phyloP scores from a whole-genome alignment of 2,113 vertebrate species.

The Microcebus jonahi region DNA sequence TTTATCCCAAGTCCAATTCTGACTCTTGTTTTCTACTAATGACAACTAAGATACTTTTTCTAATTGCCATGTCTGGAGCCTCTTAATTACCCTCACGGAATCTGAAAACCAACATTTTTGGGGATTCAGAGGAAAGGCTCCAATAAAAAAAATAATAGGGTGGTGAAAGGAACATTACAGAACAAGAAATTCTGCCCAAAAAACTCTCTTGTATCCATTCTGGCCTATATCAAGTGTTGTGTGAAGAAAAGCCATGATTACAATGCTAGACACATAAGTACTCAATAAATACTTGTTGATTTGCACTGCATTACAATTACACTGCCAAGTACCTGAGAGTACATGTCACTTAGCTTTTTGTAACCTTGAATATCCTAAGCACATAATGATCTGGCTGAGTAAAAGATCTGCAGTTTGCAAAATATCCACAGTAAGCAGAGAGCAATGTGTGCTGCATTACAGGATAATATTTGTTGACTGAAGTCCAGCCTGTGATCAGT shows the following conservation, averaged over 20 bases:
- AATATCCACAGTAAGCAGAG: not conserved
- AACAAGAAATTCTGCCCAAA: not conserved
- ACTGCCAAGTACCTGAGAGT: not conserved
- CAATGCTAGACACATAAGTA: not conserved
- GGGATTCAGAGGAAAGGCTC: not conserved
- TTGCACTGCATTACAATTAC: not conserved
- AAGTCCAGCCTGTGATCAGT: not conserved
- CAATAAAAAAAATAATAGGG: not conserved
- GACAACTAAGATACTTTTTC: not conserved
- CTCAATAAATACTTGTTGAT: not conserved
- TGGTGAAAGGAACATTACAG: not conserved
- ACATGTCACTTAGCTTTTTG: not conserved
- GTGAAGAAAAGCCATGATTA: not conserved
- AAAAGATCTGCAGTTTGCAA: conserved; percentile 18
- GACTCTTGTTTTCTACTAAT: not conserved
- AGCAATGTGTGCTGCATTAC: not conserved
- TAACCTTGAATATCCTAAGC: not conserved
- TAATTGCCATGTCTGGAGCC: not conserved
- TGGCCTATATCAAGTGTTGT: not conserved
- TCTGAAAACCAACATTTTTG: not conserved
- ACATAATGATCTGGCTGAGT: not conserved
- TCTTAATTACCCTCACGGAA: not conserved
- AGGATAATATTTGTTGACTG: not conserved
- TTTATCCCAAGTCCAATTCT: not conserved
- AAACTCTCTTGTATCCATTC: not conserved